These are phyloP conservation scores for Rhamnusium bicolor DNA, from an alignment of 2,888 invertebrate species.

Conservation along the genomic window DNA sequence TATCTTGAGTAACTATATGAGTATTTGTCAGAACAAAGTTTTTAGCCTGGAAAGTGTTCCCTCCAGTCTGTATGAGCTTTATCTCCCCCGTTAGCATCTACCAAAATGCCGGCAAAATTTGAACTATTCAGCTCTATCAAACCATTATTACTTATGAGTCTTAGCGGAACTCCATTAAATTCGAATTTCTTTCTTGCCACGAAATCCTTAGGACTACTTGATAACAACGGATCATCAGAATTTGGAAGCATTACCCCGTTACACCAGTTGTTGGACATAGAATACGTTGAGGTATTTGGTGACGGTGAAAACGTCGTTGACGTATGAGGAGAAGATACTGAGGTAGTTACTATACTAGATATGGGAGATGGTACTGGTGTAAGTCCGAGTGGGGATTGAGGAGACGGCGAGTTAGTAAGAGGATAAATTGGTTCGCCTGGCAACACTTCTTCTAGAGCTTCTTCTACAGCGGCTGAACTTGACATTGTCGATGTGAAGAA, in stretches of 20 bases:
- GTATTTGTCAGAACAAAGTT: conserved; percentile 68
- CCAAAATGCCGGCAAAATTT: conserved; percentile 75
- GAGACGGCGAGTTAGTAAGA: conserved; percentile 75
- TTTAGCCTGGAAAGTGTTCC: conserved; percentile 69
- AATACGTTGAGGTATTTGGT: conserved; percentile 68
- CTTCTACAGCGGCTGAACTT: conserved; percentile 89
- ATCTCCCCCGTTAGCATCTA: conserved; percentile 78
- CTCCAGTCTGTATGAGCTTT: conserved; percentile 75
- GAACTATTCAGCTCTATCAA: conserved; percentile 74
- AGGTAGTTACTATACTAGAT: conserved; percentile 64
- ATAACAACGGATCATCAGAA: conserved; percentile 88
- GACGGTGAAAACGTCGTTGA: conserved; percentile 61
- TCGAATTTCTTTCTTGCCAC: conserved; percentile 74
- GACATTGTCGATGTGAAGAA: conserved; percentile 90
- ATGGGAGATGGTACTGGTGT: conserved; percentile 75
- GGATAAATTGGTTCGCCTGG: conserved; percentile 80
- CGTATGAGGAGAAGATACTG: conserved; percentile 57
- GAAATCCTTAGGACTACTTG: conserved; percentile 89
- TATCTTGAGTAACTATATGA: conserved; percentile 60
- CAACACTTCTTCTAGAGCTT: conserved; percentile 87
- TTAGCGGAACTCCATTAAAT: conserved; percentile 73
- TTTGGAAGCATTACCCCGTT: conserved; percentile 91
- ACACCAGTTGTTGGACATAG: conserved; percentile 70
- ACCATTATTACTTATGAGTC: conserved; percentile 74
- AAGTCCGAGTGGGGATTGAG: conserved; percentile 75